These are phyloP conservation scores for Phylloscopus trochiloides DNA, from an alignment of 2,113 vertebrate species.

Conservation along the genomic window DNA sequence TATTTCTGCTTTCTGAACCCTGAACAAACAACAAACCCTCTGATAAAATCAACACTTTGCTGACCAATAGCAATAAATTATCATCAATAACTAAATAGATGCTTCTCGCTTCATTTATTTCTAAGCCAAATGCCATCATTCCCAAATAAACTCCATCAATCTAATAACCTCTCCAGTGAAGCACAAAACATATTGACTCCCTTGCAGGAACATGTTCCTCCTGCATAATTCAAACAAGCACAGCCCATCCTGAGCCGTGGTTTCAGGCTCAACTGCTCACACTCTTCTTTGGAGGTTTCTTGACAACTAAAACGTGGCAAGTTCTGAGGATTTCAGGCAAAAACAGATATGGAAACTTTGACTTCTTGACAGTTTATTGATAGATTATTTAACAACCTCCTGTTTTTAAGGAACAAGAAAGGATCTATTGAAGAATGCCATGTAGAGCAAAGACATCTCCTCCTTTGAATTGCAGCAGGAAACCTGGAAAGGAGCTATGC, in stretches of 20 bases:
- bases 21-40: slow-evolving; percentile 72
- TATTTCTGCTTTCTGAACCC: slow-evolving; percentile 72
- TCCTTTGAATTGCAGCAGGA: background rate
- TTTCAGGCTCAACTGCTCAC: slow-evolving; percentile 43
- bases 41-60: slow-evolving; percentile 80
- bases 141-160: slow-evolving; percentile 79
- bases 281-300: background rate
- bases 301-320: slow-evolving; percentile 7
- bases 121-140: slow-evolving; percentile 73
- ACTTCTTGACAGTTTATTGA: slow-evolving; percentile 51
- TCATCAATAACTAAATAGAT: slow-evolving; percentile 73
- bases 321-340: slow-evolving; percentile 40
- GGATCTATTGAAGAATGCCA: background rate
- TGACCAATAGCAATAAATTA: slow-evolving; percentile 80
- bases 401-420: slow-evolving; percentile 36
- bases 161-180: slow-evolving; percentile 75
- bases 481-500: background rate
- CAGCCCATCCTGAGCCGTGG: slow-evolving; percentile 53
- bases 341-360: slow-evolving; percentile 17
- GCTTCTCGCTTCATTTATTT: slow-evolving; percentile 79
- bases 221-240: slow-evolving; percentile 71
- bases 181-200: slow-evolving; percentile 75
- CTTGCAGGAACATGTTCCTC: slow-evolving; percentile 61
- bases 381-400: slow-evolving; percentile 53
- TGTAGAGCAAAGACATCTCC: background rate